Conservation (phyloP, 2,113 vertebrate species). For the Suncus etruscus region DNA sequence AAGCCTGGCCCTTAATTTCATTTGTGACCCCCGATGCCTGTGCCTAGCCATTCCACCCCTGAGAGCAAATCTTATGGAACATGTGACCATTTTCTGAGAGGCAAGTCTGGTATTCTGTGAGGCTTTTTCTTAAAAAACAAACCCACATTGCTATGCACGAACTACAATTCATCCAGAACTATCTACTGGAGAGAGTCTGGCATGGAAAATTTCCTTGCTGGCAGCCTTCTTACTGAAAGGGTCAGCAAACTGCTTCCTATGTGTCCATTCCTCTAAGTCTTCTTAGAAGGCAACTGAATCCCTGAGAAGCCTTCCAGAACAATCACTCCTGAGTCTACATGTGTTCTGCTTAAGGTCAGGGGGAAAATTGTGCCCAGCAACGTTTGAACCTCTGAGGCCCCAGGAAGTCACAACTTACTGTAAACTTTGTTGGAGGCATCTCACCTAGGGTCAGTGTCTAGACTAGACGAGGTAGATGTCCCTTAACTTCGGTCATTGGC, state of each 20-base stretch:
- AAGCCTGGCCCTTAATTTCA: not conserved
- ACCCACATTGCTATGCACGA: not conserved
- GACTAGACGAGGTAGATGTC: too few relatives aligned
- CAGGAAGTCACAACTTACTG: not conserved
- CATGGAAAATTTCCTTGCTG: too few relatives aligned
- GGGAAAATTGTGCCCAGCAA: too few relatives aligned
- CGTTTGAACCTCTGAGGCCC: too few relatives aligned
- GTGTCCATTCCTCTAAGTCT: not conserved
- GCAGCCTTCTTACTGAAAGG: not conserved
- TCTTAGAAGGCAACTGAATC: not conserved
- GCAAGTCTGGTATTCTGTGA: not conserved
- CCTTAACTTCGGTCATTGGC: too few relatives aligned
- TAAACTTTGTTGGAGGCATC: not conserved
- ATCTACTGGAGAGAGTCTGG: not conserved
- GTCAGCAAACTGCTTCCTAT: not conserved
- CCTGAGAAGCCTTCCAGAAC: too few relatives aligned
- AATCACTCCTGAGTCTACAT: too few relatives aligned
- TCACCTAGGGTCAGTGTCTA: not conserved
- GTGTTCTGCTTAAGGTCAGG: too few relatives aligned
- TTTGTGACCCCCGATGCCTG: not conserved
- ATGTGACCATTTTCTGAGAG: not conserved
- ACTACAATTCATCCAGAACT: not conserved
- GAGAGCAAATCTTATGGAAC: not conserved
- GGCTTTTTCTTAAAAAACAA: not conserved
- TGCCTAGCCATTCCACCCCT: not conserved